phyloP scores from a whole-genome alignment of 2,113 vertebrate species.

The Gallinago jamesoni region DNA sequence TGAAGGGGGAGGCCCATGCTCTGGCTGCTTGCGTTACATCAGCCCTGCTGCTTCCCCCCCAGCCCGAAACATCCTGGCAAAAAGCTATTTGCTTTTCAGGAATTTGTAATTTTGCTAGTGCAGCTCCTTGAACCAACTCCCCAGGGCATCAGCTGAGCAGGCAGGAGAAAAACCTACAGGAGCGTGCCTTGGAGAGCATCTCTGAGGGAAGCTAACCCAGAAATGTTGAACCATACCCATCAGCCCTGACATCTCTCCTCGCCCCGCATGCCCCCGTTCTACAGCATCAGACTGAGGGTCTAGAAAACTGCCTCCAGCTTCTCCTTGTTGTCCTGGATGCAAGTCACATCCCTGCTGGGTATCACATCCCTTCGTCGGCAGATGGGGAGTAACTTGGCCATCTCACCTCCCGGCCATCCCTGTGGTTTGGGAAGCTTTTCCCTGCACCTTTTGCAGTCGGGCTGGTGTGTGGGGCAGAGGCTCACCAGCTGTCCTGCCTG shows the following conservation, averaged over 20 bases:
- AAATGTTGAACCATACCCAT: neutral
- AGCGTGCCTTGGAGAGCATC: neutral
- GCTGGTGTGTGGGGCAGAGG: neutral
- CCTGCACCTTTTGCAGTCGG: fast-evolving
- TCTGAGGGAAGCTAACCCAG: neutral
- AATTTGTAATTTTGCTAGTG: neutral
- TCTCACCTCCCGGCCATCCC: neutral
- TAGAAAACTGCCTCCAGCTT: neutral
- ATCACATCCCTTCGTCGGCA: neutral
- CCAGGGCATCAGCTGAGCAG: neutral
- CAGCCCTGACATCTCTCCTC: neutral
- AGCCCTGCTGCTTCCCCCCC: neutral
- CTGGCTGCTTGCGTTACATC: neutral
- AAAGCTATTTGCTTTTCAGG: neutral
- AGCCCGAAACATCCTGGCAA: neutral
- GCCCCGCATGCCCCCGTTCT: fast-evolving
- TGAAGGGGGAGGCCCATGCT: fast-evolving
- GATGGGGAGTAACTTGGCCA: too few relatives aligned
- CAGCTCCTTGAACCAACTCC: neutral
- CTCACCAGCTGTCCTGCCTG: neutral
- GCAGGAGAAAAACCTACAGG: neutral
- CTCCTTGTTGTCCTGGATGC: neutral
- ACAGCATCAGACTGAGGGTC: neutral
- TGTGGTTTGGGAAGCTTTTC: neutral
- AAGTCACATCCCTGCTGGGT: neutral